phyloP scores from a whole-genome alignment of 2,888 invertebrate species.

The Malacosoma neustria region DNA sequence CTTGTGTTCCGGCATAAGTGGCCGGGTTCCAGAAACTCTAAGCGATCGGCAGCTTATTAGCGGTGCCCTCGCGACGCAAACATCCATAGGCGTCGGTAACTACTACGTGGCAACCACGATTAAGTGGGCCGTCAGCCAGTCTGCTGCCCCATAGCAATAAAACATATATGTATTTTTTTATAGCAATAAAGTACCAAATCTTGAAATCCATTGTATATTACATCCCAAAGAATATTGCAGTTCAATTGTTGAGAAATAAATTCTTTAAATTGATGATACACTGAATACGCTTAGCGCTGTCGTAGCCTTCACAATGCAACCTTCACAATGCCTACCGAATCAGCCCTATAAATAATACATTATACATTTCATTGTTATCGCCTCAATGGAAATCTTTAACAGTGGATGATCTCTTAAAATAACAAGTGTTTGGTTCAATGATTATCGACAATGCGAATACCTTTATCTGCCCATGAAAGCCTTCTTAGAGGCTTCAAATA shows the following conservation, averaged over 20 bases:
- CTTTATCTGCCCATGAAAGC: conserved; percentile 70
- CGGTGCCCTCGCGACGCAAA: too few species aligned
- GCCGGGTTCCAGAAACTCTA: too few species aligned
- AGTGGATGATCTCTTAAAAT: conserved; percentile 76
- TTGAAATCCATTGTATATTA: conserved; percentile 1
- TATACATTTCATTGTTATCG: conserved; percentile 62
- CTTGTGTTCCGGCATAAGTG: too few species aligned
- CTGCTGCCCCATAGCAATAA: too few species aligned
- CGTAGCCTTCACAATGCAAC: conserved; percentile 38
- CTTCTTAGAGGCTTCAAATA: conserved; percentile 32
- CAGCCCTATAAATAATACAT: conserved; percentile 72
- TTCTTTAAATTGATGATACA: conserved; percentile 52
- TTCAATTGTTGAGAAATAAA: conserved; percentile 49
- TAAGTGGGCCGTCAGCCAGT: too few species aligned
- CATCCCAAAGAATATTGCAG: conserved; percentile 32
- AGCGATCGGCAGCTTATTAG: too few species aligned
- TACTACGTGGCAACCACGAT: too few species aligned
- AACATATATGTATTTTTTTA: neutral
- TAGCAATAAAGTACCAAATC: neutral
- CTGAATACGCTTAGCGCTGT: conserved; percentile 34
- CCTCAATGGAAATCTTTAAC: conserved; percentile 62
- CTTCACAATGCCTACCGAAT: conserved; percentile 71
- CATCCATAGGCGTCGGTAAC: too few species aligned
- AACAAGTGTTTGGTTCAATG: conserved; percentile 76
- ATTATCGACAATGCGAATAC: conserved; percentile 70